A percentile compares a stretch with the other conserved stretches of the same genome.
phyloP scores from a whole-genome alignment of 2,888 invertebrate species.

The Drosophila cracens region DNA sequence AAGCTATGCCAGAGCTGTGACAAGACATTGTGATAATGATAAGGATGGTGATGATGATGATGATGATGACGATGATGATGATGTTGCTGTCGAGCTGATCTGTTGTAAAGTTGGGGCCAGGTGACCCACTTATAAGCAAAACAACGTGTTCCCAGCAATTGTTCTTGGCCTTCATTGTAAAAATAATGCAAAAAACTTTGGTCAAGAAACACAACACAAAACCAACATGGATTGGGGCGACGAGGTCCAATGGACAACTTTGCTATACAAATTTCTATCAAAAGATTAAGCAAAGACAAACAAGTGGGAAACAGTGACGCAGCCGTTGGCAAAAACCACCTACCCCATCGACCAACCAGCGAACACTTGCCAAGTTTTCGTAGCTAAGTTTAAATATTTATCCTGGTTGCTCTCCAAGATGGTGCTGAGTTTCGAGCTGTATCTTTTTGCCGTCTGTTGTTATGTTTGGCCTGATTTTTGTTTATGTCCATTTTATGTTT shows the following conservation, averaged over 20 bases:
- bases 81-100: slow-evolving; percentile 41
- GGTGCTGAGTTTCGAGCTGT: slow-evolving; percentile 1
- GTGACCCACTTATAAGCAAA: slow-evolving; percentile 58
- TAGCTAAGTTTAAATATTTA: slow-evolving; percentile 78
- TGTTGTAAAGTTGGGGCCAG: slow-evolving; percentile 54
- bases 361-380: slow-evolving; percentile 69
- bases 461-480: slow-evolving; percentile 51
- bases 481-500: slow-evolving; percentile 73
- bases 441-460: not conserved
- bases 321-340: slow-evolving; percentile 22
- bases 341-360: not conserved
- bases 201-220: slow-evolving; percentile 28
- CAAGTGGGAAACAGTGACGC: slow-evolving; percentile 60
- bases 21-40: slow-evolving; percentile 38
- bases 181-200: slow-evolving; percentile 78
- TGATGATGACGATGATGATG: slow-evolving; percentile 27
- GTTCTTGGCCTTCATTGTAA: slow-evolving; percentile 56
- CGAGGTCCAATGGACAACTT: slow-evolving; percentile 56
- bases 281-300: slow-evolving; percentile 81
- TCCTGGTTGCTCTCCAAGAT: slow-evolving; percentile 24
- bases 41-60: slow-evolving; percentile 25
- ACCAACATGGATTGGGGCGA: slow-evolving; percentile 31
- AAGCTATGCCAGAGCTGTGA: slow-evolving; percentile 63
- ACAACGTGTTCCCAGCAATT: slow-evolving; percentile 66
- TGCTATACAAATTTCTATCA: slow-evolving; percentile 81